Evolutionary conservation across 2,113 vertebrate genomes (phyloP), one percentile per base, ranked within the genome.

Genomic region (Seriola dumerili): DNA sequence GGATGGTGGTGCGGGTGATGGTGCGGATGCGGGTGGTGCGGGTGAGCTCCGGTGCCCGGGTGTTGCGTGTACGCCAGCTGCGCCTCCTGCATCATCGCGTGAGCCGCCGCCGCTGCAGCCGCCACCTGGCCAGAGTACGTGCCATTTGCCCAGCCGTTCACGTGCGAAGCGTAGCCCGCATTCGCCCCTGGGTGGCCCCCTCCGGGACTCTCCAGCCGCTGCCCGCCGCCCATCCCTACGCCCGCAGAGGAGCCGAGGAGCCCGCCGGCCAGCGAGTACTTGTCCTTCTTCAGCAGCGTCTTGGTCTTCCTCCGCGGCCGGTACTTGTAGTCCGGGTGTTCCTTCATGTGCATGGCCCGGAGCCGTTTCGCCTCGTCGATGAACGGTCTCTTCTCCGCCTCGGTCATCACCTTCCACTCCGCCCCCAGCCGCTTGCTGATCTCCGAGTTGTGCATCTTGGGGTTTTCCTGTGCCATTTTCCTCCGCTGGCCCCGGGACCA

Each of bases 301-400:
- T 98, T 98, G 95, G 97, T 99, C 96, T 99, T 99, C 77, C 98
- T 93, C 90, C 98, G 95, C 29, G 98, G 98, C 90, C 97, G 96
- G 95, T 99, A 99, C 96, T 99, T 99, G 94, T 99, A 99, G 96
- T 99, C 98, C 97, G 98, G 98, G 91, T 99, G 97, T 89, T 99
- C 98, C 93, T 99, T 99, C 97, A 99, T 99, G 96, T 99, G 98
- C 96, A 99, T 96, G 83, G 98, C 97, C 80, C 98, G 96, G 83
- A 99, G 96, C 76, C 98, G 94, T 93, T 99, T 99, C 67, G 98
- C 98, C 94, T 99, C 98, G 92, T 99, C 98, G 86, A 99, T 99
- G 94, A 99, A 99, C 19, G 98, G 98, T 76, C 98, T 94, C 94
- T 99, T 99, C 91, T 99, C 97, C 44, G 96, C 96, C 94, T 99